These are phyloP conservation scores for Holothuria glaberrima DNA, from an alignment of 35 echinoderm and acorn worm species.

Conservation along the genomic window DNA sequence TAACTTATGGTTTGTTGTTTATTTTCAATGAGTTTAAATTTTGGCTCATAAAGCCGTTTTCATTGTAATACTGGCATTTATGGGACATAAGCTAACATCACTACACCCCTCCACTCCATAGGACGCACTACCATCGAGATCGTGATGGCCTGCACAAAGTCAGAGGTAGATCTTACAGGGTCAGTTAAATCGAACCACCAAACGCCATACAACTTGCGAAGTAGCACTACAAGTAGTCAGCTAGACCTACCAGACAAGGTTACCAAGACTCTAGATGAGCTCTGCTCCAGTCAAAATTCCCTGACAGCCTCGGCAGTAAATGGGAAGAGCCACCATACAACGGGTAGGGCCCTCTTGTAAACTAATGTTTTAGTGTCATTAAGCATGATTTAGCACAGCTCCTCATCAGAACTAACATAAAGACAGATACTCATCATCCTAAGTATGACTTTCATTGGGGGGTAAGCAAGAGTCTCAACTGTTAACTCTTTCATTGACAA, in stretches of 20 bases:
- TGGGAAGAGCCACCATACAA: slow-evolving; percentile 69
- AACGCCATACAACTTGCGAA: slow-evolving; percentile 41
- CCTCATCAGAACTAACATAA: neutral
- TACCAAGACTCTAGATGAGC: slow-evolving; percentile 79
- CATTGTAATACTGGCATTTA: too few species aligned
- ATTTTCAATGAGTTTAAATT: too few species aligned
- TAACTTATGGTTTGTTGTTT: too few species aligned
- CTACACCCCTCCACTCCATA: neutral
- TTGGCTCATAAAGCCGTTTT: too few species aligned
- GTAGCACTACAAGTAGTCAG: slow-evolving; percentile 30
- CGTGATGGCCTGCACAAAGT: slow-evolving; percentile 57
- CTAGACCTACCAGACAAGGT: slow-evolving; percentile 76
- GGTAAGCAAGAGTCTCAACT: too few species aligned
- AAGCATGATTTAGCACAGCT: too few species aligned
- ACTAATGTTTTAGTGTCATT: neutral
- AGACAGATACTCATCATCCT: too few species aligned
- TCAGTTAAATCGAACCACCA: slow-evolving; percentile 6
- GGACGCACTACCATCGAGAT: slow-evolving; percentile 71
- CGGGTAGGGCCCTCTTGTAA: slow-evolving; percentile 57
- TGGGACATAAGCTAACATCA: neutral
- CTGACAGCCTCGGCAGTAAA: slow-evolving; percentile 44
- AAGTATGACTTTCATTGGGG: too few species aligned
- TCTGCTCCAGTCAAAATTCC: slow-evolving; percentile 51
- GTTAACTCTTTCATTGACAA: too few species aligned
- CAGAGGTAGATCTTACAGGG: slow-evolving; percentile 9